phyloP scores from a whole-genome alignment of 2,888 invertebrate genomes.

The Malthinus flaveolus region DNA sequence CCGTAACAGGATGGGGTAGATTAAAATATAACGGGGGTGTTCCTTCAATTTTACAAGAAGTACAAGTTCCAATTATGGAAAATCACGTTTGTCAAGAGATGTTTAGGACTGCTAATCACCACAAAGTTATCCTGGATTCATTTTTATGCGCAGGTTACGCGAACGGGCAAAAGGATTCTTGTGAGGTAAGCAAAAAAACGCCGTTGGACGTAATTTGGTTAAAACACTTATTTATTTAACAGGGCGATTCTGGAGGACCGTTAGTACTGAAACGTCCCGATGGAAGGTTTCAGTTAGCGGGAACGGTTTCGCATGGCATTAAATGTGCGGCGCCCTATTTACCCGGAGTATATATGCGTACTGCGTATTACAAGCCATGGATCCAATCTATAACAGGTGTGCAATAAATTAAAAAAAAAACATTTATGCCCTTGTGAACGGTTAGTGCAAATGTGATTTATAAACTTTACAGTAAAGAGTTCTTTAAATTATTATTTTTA shows the following conservation, averaged over 20 bases:
- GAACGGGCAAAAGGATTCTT: constrained; percentile 89
- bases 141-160: constrained; percentile 93
- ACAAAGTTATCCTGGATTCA: constrained; percentile 82
- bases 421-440: constrained; percentile 2
- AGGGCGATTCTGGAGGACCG: constrained; percentile 95
- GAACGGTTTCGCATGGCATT: constrained; percentile 94
- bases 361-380: constrained; percentile 91
- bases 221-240: constrained; percentile 25
- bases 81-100: constrained; percentile 91
- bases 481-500: constrained; percentile 23
- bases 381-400: constrained; percentile 84
- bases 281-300: constrained; percentile 85
- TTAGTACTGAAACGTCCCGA: constrained; percentile 80
- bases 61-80: constrained; percentile 89
- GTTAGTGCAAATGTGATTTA: constrained; percentile 39
- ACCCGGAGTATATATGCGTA: constrained; percentile 93
- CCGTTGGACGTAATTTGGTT: constrained; percentile 2
- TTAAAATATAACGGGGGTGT: constrained; percentile 90
- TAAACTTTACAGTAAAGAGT: constrained; percentile 37
- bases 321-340: constrained; percentile 91
- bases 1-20: constrained; percentile 91
- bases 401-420: constrained; percentile 50
- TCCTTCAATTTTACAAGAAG: constrained; percentile 87
- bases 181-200: constrained; percentile 66
- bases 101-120: constrained; percentile 89